Evolutionary conservation across 2,888 invertebrate species (phyloP), one percentile per base, ranked within the genome.

Genomic region (Timema cristinae): DNA sequence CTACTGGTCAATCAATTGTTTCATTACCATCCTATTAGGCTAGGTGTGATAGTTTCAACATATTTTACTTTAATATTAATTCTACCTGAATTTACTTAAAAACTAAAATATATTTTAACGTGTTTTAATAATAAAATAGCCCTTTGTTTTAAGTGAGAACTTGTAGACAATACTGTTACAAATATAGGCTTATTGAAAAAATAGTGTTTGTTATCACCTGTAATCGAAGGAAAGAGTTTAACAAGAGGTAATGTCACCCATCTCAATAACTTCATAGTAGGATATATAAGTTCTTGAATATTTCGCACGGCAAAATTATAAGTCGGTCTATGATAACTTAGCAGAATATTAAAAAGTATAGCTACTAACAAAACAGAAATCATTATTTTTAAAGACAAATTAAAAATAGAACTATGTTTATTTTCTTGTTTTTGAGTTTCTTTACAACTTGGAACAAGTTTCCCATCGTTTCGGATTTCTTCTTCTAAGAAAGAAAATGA

Each of bases 261-360:
- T 72, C 94, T 86, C 79, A 94, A 84, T 50, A 90, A 80, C 78
- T 90, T 89, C 82, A 94, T 86, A 11, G 90, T 90, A 10, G 94
- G 94, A 84, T 94, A 93, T 77, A 94, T 92, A 77, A 89, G 88
- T 73, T 91, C 90, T 81, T 94, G 93, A 48, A 92, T 84, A 82
- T 91, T 90, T 80, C 91, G 87, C 76, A 91, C 82, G 75, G 91
- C 82, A 76, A 88, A 85, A 80, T 87, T 89, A 74, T 90, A 88
- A 11, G 90, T 86, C 47, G 87, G 85, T 79, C 88, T 89, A 78
- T 87, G 88, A 77, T 89, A 86, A 76, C 85, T 84, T 67, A 85
- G 77, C 73, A 84, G 75, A 75, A 84, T 77, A 78, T 84, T 83
- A 70, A 85, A 79, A 68, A 82, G 76, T 71, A 85, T 77, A 50